Base-by-base conservation (phyloP, 92 coral and sea anemone species). In the Umimayanthus kanabou region DNA sequence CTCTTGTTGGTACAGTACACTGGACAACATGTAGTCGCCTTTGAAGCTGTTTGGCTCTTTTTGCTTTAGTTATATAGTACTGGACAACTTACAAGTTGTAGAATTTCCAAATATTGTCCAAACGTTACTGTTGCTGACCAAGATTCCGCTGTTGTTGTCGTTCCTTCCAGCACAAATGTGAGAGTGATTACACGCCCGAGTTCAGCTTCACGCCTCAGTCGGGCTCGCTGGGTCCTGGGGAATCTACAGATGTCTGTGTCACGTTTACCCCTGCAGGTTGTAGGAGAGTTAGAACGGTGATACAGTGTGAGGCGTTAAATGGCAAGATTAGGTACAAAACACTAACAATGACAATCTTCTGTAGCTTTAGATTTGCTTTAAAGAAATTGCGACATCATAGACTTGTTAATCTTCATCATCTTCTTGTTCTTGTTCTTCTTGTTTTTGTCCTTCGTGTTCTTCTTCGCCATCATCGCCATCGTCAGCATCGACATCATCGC, bases 201-300 rank as follows among this genome's bases (percentile, higher is more conserved):
- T 97, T 97, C 78, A 88, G 77, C 49, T 97, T 97, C 85, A 76
- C 80, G n/a, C 99, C 99, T 50, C 66, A 79, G 37, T 67, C 78
- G 66, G 99, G 99, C 50, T 90, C 79, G 49, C 94, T 97, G 49
- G 94, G 90, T 10, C 93, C 98, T 18, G 92, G 89, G 42, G 96
- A 93, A 83, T 89, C 81, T 61, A 28, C 90, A 33, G 77, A 77
- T 43, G 93, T 95, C 20, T 72, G 80, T 15, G 98, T 97, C 11
- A 89, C 89, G 9, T 94, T 94, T 77, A 91, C 90, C 29, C 95
- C 97, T 3, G 53, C 85, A 29, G 80, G 86, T 11, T 87, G 94
- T 37, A 86, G 94, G 65, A 89, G 99, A 82, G 94, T 95, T 23
- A 89, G 99, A 69, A 92, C 98, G 25, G 98, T 95, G 66, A 82